Evolutionary conservation across 2,113 vertebrate genomes (phyloP), one percentile per base, ranked within the genome.

Genomic region (Proteles cristata): DNA sequence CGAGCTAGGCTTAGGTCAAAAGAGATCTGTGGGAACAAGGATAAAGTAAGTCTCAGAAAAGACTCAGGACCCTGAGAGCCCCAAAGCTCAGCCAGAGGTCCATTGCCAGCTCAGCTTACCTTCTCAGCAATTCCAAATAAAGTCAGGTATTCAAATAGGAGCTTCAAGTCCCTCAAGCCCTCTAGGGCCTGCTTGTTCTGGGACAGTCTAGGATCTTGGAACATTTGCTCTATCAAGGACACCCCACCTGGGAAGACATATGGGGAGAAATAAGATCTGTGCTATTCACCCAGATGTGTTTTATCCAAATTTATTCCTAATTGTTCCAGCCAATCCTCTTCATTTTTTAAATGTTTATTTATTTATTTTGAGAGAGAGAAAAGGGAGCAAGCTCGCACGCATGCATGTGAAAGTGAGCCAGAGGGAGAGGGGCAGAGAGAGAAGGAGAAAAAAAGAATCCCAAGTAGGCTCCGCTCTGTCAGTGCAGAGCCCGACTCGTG

Each of bases 1-100:
- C 99, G 99, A 23, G 99, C 99, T 95, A 99, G 98, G 90, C 99
- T 99, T 23, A 99, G 97, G 96, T 99, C 99, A 98, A 99, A 99
- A 94, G 98, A 98, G 95, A 99, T 98, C 99, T 99, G 95, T 90
- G 68, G 58, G 26, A 10, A 95, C 17, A 65, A 93, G 39, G 43
- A 53, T 48, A 71, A 0, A 45, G n/a, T 97, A 28, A 97, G 50
- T 94, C 39, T 12, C 31, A 80, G 28, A 92, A 3, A 74, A 95
- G 55, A 53, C 5, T 35, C 0, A 68, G 12, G 2, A 80, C 16
- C 0, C 1, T 33, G 1, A 48, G 82, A 33, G 0, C 1, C 55
- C 69, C 53, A 85, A 39, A 74, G 8, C 23, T 83, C 19, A 28
- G 21, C 31, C 92, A 39, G 31, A 92, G 39, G 81, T 26, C 69